Conservation (phyloP, 2,888 invertebrate genomes). For the Laspeyria flexula region DNA sequence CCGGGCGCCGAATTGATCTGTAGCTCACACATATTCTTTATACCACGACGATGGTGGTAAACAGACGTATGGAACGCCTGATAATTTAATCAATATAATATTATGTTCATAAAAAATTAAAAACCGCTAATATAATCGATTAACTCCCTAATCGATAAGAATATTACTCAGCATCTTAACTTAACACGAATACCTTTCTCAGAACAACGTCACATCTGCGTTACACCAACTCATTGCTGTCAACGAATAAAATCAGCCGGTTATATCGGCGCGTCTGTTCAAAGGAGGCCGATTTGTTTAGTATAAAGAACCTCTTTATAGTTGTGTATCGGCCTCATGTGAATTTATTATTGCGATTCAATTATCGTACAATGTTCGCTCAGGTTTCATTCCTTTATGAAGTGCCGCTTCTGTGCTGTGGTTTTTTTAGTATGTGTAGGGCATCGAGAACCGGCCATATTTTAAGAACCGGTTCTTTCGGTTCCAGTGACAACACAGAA, state of each 20-base stretch:
- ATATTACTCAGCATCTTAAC: background rate
- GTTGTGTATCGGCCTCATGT: slow-evolving; percentile 71
- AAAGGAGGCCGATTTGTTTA: slow-evolving; percentile 85
- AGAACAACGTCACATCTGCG: slow-evolving; percentile 49
- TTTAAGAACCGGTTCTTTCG: too few species aligned
- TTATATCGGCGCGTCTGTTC: slow-evolving; percentile 76
- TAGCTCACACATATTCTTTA: too few species aligned
- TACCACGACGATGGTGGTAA: too few species aligned
- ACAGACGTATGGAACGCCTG: too few species aligned
- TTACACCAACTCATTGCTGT: slow-evolving; percentile 56
- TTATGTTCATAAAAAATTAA: background rate
- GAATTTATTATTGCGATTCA: slow-evolving; percentile 84
- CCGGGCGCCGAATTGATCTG: too few species aligned
- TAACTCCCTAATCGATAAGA: background rate
- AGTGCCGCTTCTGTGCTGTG: slow-evolving; percentile 35
- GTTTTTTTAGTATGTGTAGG: slow-evolving; percentile 15
- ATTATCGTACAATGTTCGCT: slow-evolving; percentile 77
- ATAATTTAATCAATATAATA: too few species aligned
- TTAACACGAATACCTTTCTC: slow-evolving; percentile 34
- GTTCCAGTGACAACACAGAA: too few species aligned
- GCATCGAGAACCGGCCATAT: too few species aligned
- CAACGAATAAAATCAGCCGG: slow-evolving; percentile 72
- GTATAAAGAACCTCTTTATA: slow-evolving; percentile 82
- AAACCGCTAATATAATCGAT: background rate
- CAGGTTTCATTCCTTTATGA: slow-evolving; percentile 62